Percentiles rank a stretch among this genome's conserved stretches.
phyloP scores from a whole-genome alignment of 2,797 vertebrate species.

The Phataginus tetradactyla region DNA sequence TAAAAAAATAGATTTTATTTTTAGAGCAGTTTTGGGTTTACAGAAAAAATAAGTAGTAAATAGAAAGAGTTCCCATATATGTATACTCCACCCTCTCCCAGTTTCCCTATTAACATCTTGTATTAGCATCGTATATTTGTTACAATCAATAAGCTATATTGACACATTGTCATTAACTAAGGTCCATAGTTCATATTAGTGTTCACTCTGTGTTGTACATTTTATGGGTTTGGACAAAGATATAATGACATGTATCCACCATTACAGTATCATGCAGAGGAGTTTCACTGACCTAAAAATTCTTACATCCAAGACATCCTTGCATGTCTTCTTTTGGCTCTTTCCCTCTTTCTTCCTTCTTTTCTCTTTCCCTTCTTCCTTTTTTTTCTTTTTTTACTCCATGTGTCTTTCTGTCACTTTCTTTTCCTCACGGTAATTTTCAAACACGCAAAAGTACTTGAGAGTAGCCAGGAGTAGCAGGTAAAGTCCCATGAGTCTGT shows the following conservation, averaged over 20 bases:
- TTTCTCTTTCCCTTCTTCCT: background rate
- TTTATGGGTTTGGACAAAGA: background rate
- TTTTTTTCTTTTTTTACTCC: background rate
- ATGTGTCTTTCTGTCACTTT: background rate
- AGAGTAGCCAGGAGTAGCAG: background rate
- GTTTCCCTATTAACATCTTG: background rate
- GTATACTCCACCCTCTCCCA: background rate
- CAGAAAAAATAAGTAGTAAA: background rate
- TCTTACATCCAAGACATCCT: background rate
- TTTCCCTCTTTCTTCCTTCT: background rate
- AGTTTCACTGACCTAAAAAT: background rate
- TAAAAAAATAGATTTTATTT: background rate
- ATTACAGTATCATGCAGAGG: background rate
- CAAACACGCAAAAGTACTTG: background rate
- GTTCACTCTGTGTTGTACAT: background rate
- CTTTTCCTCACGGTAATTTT: background rate
- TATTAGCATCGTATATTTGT: background rate
- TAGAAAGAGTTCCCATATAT: background rate
- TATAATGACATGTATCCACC: background rate
- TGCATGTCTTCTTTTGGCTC: background rate
- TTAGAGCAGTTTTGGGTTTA: background rate
- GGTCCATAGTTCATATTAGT: background rate
- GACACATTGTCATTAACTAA: background rate
- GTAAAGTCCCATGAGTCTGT: background rate
- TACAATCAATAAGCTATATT: background rate